Evolutionary conservation across 1,140 invertebrate genomes (phyloP).

Genomic region (Schlechtendalia chinensis): DNA sequence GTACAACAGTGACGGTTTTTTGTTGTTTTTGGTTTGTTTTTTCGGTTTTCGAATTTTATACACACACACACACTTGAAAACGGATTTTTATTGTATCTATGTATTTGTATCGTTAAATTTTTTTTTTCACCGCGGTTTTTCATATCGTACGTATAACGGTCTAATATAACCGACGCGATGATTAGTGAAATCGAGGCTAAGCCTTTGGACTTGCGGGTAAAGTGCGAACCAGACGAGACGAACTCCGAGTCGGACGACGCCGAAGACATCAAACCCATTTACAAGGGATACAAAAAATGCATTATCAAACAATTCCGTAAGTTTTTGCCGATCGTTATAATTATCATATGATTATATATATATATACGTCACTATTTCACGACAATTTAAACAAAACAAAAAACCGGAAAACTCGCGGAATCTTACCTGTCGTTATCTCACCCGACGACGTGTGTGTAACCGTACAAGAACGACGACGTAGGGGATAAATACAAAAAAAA

Average conservation of each 20-base stretch:
- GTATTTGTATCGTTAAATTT: background rate
- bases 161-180: constrained; percentile 10
- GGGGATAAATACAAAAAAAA: background rate
- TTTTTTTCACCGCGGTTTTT: background rate
- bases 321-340: background rate
- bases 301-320: constrained; percentile 48
- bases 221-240: constrained; percentile 38
- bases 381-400: no score
- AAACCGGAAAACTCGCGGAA: constrained; percentile 14
- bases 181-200: constrained; percentile 47
- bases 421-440: constrained; percentile 37
- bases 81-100: no score
- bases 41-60: constrained; percentile 4
- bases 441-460: background rate
- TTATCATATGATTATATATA: no score
- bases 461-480: background rate
- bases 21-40: no score
- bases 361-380: no score
- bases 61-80: background rate
- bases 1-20: background rate
- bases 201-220: constrained; percentile 47
- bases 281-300: constrained; percentile 48
- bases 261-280: constrained; percentile 42
- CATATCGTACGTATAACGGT: background rate
- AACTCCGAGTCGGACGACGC: constrained; percentile 42